phyloP scores from a whole-genome alignment of 2,113 vertebrate species.

The Eleginops maclovinus region DNA sequence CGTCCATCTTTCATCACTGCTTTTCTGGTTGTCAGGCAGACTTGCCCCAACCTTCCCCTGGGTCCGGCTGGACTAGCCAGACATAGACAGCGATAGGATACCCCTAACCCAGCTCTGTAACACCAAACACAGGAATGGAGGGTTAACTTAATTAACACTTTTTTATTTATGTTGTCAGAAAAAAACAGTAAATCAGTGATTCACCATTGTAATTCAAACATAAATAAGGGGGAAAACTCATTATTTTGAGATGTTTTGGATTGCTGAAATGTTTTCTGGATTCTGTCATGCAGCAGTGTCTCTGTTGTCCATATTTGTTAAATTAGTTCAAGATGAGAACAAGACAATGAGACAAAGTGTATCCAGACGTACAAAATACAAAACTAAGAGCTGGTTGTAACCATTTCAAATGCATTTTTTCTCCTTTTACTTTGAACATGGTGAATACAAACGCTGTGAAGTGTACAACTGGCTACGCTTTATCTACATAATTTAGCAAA shows the following conservation, averaged over 20 bases:
- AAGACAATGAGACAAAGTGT: background rate
- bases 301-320: background rate
- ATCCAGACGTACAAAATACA: background rate
- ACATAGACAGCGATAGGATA: slow-evolving; percentile 5
- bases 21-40: slow-evolving; percentile 57
- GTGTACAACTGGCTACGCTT: too few species aligned
- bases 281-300: background rate
- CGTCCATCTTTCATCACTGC: slow-evolving; percentile 59
- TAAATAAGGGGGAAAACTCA: background rate
- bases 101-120: background rate
- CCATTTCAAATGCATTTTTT: too few species aligned
- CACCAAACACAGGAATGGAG: slow-evolving; percentile 14
- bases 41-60: background rate
- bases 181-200: background rate
- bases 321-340: background rate
- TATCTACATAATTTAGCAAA: too few species aligned
- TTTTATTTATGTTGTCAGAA: too few species aligned
- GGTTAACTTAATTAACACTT: background rate
- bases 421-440: too few species aligned
- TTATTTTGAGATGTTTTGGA: background rate
- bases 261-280: slow-evolving; percentile 16
- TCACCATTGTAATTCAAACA: background rate
- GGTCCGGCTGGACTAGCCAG: slow-evolving; percentile 5
- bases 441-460: too few species aligned
- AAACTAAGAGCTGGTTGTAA: background rate